Base-by-base conservation (phyloP, 1,140 invertebrate genomes). In the Drosophila quadrilineata region DNA sequence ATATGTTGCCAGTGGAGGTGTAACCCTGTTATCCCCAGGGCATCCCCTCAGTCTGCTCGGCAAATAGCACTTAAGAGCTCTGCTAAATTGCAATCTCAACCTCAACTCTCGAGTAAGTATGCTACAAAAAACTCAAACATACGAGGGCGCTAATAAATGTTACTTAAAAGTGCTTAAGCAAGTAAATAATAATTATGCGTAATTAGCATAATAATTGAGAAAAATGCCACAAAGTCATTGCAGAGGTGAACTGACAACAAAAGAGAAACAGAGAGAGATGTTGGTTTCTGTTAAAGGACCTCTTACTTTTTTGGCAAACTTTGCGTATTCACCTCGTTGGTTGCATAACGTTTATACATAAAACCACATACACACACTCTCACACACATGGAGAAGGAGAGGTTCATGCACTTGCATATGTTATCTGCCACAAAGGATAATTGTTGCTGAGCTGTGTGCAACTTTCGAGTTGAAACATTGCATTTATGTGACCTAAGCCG, bases 31-130 rank as follows among this genome's bases (percentile, higher is more conserved):
- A n/a, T n/a, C n/a, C n/a, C n/a, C n/a, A n/a, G n/a, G n/a, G n/a
- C 16, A 1, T 1, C n/a, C n/a, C 17, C 17, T 16, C 2, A 8
- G 16, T 9, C 14, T 17, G 14, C 33, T 19, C 5, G 24, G 8
- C 43, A 38, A 46, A 38, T 38, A 64, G 26, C 60, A 57, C 53
- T 64, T 57, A 57, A 57, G 43, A 48, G 43, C 43, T 57, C 45
- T 48, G 21, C 21, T 45, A 50, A 33, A 65, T 65, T 65, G 35
- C 21, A 31, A 41, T 43, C 62, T 49, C 43, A 49, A 56, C 24
- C 54, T 57, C 22, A 43, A 43, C 22, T 43, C 26, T n/a, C n/a
- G n/a, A n/a, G n/a, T 5, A 24, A 43, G 21, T 22, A 10, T 2
- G 8, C 19, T 22, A 19, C 10, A 2, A 43, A 21, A 26, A 19